phyloP scores from a whole-genome alignment of 2,113 vertebrate genomes.

The Bagarius yarrelli region DNA sequence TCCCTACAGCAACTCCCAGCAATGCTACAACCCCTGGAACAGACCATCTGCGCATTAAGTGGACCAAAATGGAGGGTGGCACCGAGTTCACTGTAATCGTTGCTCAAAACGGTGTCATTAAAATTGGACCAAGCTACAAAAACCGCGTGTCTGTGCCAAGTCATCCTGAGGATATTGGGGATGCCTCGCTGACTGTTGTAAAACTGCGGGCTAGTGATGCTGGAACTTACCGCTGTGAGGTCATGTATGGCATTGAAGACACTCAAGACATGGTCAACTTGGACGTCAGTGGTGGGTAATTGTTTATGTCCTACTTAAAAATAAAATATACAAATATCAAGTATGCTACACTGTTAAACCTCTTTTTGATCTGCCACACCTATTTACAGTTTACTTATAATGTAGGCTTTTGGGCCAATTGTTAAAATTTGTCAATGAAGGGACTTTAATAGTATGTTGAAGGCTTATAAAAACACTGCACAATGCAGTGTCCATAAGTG shows the following conservation, averaged over 20 bases:
- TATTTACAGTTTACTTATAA: background rate
- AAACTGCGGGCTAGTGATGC: conserved; percentile 89
- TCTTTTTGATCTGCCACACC: background rate
- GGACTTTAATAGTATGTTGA: too few relatives aligned
- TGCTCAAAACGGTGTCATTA: conserved; percentile 88
- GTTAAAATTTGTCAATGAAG: background rate
- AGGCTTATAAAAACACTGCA: too few relatives aligned
- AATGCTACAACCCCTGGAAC: conserved; percentile 60
- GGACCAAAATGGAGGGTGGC: conserved; percentile 85
- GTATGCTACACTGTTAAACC: background rate
- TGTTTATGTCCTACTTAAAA: background rate
- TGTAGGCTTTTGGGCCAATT: background rate
- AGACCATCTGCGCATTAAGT: conserved; percentile 91
- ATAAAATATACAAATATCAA: background rate
- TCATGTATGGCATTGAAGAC: conserved; percentile 92
- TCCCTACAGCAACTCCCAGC: conserved; percentile 79
- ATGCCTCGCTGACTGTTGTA: conserved; percentile 86
- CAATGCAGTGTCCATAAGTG: background rate
- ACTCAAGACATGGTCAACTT: conserved; percentile 81
- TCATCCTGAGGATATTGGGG: conserved; percentile 81
- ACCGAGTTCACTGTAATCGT: conserved; percentile 86
- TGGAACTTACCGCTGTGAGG: conserved; percentile 90
- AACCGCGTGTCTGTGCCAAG: conserved; percentile 86
- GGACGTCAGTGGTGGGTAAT: conserved; percentile 82
- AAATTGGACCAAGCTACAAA: conserved; percentile 83